A percentile compares a stretch with the other conserved stretches of the same genome.
These are phyloP conservation scores for Grammomys surdaster DNA, from an alignment of 2,113 vertebrate genomes.

Conservation along the genomic window DNA sequence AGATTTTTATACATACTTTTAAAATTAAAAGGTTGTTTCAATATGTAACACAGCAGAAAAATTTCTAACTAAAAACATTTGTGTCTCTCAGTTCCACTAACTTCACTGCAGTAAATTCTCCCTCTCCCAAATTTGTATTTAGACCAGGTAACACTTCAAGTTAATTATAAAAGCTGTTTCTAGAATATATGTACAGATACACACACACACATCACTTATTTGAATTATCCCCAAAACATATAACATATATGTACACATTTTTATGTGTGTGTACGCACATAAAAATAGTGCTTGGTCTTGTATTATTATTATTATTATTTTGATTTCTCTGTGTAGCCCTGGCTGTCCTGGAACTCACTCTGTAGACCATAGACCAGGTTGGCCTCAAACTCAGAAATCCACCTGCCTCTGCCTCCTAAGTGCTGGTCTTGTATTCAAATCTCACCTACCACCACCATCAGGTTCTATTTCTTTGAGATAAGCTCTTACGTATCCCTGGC, in stretches of 20 bases:
- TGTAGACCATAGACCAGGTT: no score
- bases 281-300: not conserved
- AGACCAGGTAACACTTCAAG: not conserved
- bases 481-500: not conserved
- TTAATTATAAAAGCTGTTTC: not conserved
- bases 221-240: not conserved
- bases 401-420: no score
- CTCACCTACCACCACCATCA: not conserved
- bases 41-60: not conserved
- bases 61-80: constrained; percentile 6
- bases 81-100: not conserved
- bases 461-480: not conserved
- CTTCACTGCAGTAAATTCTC: not conserved
- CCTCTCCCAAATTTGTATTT: not conserved
- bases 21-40: not conserved
- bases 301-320: no score
- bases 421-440: not conserved
- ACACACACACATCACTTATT: not conserved
- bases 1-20: constrained; percentile 15
- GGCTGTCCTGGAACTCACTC: no score
- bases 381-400: no score
- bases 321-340: no score
- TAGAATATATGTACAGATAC: not conserved
- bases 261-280: not conserved
- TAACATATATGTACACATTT: not conserved